These are phyloP conservation scores for Gila robusta DNA, from an alignment of 2,797 vertebrate genomes.

Conservation along the genomic window DNA sequence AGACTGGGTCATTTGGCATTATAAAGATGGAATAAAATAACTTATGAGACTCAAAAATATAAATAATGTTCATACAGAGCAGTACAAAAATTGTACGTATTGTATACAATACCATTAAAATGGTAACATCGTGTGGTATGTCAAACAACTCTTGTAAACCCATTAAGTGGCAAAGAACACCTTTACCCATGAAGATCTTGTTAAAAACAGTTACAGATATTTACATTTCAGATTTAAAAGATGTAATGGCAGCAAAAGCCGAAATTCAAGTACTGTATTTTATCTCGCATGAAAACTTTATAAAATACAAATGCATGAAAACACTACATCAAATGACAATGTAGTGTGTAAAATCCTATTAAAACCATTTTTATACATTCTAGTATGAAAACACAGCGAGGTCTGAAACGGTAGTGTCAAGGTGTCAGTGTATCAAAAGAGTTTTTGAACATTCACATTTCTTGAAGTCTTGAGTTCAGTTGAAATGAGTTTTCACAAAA, in stretches of 20 bases:
- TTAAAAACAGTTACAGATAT: slow-evolving; percentile 43
- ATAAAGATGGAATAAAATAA: slow-evolving; percentile 52
- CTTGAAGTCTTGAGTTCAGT: slow-evolving; percentile 69
- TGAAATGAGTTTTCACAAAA: slow-evolving; percentile 83
- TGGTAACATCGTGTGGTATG: slow-evolving; percentile 55
- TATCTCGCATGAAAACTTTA: slow-evolving; percentile 39
- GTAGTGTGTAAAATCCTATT: slow-evolving; percentile 40
- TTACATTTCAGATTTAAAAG: slow-evolving; percentile 48
- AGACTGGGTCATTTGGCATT: slow-evolving; percentile 78
- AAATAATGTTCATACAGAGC: slow-evolving; percentile 35
- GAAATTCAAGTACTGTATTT: slow-evolving; percentile 56
- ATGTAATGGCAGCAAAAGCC: slow-evolving; percentile 43
- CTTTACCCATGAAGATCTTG: slow-evolving; percentile 15
- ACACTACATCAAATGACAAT: slow-evolving; percentile 29
- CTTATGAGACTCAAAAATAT: slow-evolving; percentile 74
- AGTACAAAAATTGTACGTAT: slow-evolving; percentile 40
- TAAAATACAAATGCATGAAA: slow-evolving; percentile 52
- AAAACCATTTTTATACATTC: slow-evolving; percentile 45
- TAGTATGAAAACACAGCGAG: slow-evolving; percentile 55
- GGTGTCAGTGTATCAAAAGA: slow-evolving; percentile 50
- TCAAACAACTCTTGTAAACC: slow-evolving; percentile 52
- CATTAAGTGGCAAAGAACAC: slow-evolving; percentile 40
- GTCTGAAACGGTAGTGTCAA: slow-evolving; percentile 41
- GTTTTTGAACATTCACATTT: slow-evolving; percentile 54
- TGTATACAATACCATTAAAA: slow-evolving; percentile 41